These are phyloP conservation scores for Rhaphigaster nebulosa DNA, from an alignment of 2,888 invertebrate species.

Conservation along the genomic window DNA sequence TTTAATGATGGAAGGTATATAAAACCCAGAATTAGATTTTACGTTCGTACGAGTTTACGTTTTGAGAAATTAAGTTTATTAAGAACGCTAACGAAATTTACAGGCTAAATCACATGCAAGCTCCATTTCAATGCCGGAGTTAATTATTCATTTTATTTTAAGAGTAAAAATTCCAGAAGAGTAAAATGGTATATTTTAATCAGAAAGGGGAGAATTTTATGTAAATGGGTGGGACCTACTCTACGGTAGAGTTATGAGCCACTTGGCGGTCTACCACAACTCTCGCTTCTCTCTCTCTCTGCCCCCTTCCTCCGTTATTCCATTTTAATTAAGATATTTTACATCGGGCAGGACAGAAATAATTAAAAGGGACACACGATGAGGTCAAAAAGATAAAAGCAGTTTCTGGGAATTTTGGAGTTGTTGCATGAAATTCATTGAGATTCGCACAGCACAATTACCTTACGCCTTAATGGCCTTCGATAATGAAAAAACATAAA, in stretches of 20 bases:
- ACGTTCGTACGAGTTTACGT: too few relatives aligned
- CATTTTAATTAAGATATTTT: constrained; percentile 26
- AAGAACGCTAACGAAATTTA: too few relatives aligned
- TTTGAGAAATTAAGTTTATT: too few relatives aligned
- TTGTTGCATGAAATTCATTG: neutral
- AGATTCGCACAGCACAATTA: neutral
- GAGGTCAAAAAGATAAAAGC: neutral
- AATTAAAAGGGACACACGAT: neutral
- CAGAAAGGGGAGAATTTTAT: neutral
- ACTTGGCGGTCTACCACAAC: neutral
- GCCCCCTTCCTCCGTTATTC: neutral
- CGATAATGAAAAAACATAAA: neutral
- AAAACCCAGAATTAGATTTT: too few relatives aligned
- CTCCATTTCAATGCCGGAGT: neutral
- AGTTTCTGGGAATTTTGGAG: neutral
- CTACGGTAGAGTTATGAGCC: neutral
- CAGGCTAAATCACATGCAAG: neutral
- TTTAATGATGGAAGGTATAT: too few relatives aligned
- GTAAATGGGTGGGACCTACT: neutral
- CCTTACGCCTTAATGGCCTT: neutral
- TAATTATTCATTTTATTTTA: neutral
- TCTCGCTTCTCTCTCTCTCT: neutral
- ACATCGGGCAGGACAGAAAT: neutral
- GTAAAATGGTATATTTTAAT: constrained; percentile 11
- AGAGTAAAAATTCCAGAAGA: neutral